Evolutionary conservation across 2,888 invertebrate genomes (phyloP), one percentile per base, ranked within the genome.

Genomic region (Heliconius ismenius): DNA sequence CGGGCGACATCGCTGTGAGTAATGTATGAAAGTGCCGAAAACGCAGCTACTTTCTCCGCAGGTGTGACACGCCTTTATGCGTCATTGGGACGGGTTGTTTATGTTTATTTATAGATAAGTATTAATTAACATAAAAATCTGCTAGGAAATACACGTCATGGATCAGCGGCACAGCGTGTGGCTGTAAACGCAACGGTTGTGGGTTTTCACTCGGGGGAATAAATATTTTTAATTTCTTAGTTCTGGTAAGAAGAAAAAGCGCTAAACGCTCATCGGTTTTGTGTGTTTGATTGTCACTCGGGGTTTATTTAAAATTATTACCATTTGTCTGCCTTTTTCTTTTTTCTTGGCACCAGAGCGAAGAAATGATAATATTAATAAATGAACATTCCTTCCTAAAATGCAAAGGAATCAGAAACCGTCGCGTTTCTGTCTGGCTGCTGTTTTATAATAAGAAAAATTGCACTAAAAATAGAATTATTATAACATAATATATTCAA

Each of bases 31-130:
- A 78, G 78, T 78, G 54, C 60, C 76, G n/a, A 79, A 74, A 73
- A 73, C 74, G 76, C 70, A 60, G 58, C 63, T 49, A 74, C 79
- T 79, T 79, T 79, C 79, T 76, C 78, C 15, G 64, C 78, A 79
- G 76, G 79, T 78, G 79, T 78, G 79, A 54, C 76, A 73, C 75
- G 72, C 67, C 78, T 78, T 78, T 69, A 76, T 79, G 76, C 72
- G 76, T 79, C 76, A 79, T 58, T 79, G 60, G 49, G 18, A 21
- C 21, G 26, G 13, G 26, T 28, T 65, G 24, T 24, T 39, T 67
- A 69, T 69, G 21, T 18, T 21, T 54, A 32, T 54, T 69, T 21
- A 36, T 70, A 32, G n/a, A 24, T 28, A n/a, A n/a, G 7, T 70
- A 54, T 58, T 28, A 3, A 39, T 39, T 39, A 15, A 10, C 10